phyloP scores from a whole-genome alignment of 2,797 vertebrate genomes.

The Sandelia bainsii region DNA sequence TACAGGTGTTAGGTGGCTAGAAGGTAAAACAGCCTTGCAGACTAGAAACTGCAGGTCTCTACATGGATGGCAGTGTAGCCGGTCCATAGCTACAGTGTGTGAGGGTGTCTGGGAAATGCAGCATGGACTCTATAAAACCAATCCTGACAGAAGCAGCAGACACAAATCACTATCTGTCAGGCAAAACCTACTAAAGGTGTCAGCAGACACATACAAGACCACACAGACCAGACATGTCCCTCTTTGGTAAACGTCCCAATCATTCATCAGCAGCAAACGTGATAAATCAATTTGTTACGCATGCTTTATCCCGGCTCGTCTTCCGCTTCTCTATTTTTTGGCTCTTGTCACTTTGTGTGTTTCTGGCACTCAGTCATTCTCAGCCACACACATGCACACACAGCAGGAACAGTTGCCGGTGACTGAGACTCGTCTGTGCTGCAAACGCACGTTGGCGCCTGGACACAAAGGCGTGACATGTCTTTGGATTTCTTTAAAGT shows the following conservation, averaged over 20 bases:
- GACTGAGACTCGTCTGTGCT: neutral
- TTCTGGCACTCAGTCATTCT: conserved; percentile 6
- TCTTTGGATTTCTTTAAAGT: conserved; percentile 12
- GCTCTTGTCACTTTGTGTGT: conserved; percentile 24
- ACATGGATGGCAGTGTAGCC: neutral
- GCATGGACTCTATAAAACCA: conserved; percentile 18
- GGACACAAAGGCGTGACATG: conserved; percentile 12
- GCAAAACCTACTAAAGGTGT: conserved; percentile 19
- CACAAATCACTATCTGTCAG: conserved; percentile 49
- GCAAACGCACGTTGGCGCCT: neutral
- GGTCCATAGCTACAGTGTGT: neutral
- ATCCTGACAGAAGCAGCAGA: conserved; percentile 1
- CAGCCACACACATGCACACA: conserved; percentile 14
- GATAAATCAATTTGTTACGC: conserved; percentile 34
- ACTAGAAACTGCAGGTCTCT: neutral
- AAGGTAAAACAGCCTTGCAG: neutral
- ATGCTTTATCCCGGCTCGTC: conserved; percentile 7
- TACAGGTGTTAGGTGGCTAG: neutral
- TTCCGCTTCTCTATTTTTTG: neutral
- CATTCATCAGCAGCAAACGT: conserved; percentile 16
- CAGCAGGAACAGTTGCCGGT: conserved; percentile 32
- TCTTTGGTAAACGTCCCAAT: conserved; percentile 5
- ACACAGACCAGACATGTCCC: conserved; percentile 11
- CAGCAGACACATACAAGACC: conserved; percentile 12
- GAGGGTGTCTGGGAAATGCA: conserved; percentile 10